Base-by-base conservation (phyloP, 2,797 vertebrate species). In the Valencia hispanica region DNA sequence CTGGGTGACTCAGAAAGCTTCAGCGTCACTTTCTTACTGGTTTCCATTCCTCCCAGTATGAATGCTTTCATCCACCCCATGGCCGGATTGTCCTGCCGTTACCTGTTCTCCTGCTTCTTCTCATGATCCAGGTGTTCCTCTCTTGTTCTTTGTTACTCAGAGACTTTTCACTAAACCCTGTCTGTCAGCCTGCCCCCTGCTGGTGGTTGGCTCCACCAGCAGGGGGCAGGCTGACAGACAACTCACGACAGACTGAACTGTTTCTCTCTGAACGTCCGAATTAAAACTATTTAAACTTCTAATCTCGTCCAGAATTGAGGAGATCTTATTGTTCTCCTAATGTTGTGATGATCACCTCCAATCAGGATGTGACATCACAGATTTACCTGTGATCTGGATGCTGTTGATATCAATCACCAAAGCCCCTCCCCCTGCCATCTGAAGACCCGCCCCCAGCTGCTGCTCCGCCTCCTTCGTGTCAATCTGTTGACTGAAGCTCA, bases 321-420 rank as follows among this genome's bases (percentile, higher is more conserved):
- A 48, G 17, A 14, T 17, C 47, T 17, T 48, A 17, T 12, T 47
- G 45, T 43, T 59, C 55, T 59, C 5, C 27, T 59, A 14, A 59
- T 32, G n/a, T 30, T 57, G 53, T 57, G 27, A 59, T 59, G 55
- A 34, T 48, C 5, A 48, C 9, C 45, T 5, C 1, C 4, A 48
- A 12, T 59, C 32, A 71, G 25, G 30, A n/a, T 27, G 18, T n/a
- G 63, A 86, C 34, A 36, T 70, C 55, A 66, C 27, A 30, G 10
- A 61, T 36, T 75, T 74, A 93, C 95, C 94, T 91, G 87, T 89
- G 39, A 96, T 79, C 7, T 79, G 57, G 70, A 96, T 86, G 71
- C 90, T 94, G 79, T 77, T 76, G 17, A 14, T 73, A 81, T 95
- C 88, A 0, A 96, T 87, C 6, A 90, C 81, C 57, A 95, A 76